These are phyloP conservation scores for Belgica antarctica DNA, from an alignment of 2,888 invertebrate species.

Conservation along the genomic window DNA sequence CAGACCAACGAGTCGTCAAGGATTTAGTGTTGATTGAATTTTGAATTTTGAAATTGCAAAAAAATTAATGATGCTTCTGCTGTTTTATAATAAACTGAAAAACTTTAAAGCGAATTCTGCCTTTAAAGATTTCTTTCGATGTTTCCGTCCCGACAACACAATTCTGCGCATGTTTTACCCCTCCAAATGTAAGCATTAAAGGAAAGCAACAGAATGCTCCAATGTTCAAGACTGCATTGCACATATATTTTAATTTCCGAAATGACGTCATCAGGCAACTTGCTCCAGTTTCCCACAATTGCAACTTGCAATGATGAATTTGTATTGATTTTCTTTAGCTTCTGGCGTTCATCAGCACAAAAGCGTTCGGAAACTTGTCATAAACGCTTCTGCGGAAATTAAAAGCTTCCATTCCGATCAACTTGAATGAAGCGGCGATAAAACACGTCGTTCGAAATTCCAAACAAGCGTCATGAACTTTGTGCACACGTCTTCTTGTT, in stretches of 20 bases:
- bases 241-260: background rate
- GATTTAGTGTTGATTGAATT: no score
- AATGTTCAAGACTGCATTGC: background rate
- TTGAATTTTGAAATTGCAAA: no score
- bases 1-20: no score
- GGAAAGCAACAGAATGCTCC: background rate
- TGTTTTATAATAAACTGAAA: no score
- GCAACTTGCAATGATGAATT: slow-evolving; percentile 1
- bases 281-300: background rate
- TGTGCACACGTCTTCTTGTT: no score
- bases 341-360: background rate
- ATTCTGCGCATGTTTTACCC: slow-evolving; percentile 1
- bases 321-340: background rate
- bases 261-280: slow-evolving; percentile 2
- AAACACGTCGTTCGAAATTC: no score
- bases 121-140: background rate
- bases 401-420: no score
- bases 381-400: no score
- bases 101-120: background rate
- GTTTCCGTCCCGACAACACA: background rate
- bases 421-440: no score
- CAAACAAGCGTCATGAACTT: no score
- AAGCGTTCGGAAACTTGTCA: no score
- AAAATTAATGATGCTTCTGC: no score
- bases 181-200: background rate